Percentiles rank a stretch among this genome's conserved stretches.
Conservation (phyloP, 2,113 vertebrate species). For the Loxodonta africana region DNA sequence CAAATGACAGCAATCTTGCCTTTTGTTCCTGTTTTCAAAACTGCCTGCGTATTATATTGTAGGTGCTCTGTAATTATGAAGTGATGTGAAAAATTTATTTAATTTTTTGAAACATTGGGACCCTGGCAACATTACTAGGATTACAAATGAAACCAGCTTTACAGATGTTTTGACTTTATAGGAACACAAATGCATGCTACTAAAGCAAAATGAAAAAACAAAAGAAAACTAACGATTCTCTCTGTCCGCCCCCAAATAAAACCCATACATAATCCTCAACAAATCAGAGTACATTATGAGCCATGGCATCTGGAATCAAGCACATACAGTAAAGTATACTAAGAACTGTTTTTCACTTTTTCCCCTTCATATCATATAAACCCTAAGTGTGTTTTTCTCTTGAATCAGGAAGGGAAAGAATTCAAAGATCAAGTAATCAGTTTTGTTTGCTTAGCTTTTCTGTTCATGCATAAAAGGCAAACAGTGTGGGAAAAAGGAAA, state of each 20-base stretch:
- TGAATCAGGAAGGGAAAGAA: not conserved
- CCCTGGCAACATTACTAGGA: not conserved
- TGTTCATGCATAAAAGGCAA: not conserved
- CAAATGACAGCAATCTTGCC: not conserved
- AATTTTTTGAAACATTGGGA: not conserved
- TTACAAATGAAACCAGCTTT: constrained; percentile 40
- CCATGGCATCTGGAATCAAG: not conserved
- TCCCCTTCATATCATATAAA: not conserved
- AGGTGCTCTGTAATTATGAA: constrained; percentile 49
- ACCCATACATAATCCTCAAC: not conserved
- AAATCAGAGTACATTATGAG: not conserved
- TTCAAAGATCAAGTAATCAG: not conserved
- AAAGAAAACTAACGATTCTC: not conserved
- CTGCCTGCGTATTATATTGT: not conserved
- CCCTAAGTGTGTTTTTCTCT: constrained; percentile 29
- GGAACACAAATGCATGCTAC: not conserved
- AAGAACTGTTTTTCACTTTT: not conserved
- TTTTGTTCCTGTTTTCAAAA: constrained; percentile 65
- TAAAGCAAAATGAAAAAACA: not conserved
- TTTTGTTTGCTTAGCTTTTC: constrained; percentile 47
- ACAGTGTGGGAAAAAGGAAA: not conserved
- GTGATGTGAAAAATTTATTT: constrained; percentile 28
- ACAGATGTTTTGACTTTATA: constrained; percentile 48
- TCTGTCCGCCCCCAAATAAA: not conserved
- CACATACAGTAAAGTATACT: not conserved